A percentile compares a stretch with the other conserved stretches of the same genome.
These are phyloP conservation scores for Cherax destructor DNA, from an alignment of 1,140 invertebrate genomes.

Conservation along the genomic window DNA sequence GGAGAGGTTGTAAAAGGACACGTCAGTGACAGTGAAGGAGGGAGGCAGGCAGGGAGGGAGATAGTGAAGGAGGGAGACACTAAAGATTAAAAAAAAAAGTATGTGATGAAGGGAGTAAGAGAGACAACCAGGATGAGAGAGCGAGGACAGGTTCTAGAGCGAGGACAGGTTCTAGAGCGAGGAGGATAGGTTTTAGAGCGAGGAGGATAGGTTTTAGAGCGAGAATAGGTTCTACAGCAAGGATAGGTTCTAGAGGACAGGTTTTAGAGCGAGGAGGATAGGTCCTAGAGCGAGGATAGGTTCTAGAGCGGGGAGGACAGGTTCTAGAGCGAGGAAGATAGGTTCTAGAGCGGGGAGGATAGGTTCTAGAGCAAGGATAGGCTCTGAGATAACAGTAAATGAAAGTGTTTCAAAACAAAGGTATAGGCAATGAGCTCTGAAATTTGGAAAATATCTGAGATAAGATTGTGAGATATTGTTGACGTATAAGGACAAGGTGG, in stretches of 20 bases:
- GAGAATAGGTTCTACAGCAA: too few species aligned
- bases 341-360: not conserved
- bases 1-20: not conserved
- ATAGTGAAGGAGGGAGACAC: not conserved
- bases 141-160: too few species aligned
- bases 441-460: too few species aligned
- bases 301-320: not conserved
- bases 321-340: not conserved
- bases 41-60: not conserved
- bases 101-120: too few species aligned
- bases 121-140: too few species aligned
- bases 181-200: not conserved
- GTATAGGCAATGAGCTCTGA: not conserved
- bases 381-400: not conserved
- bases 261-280: not conserved
- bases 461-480: too few species aligned
- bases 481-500: not conserved
- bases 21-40: conserved; percentile 2
- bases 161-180: too few species aligned
- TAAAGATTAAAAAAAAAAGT: not conserved
- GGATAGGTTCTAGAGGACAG: not conserved
- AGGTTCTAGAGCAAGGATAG: not conserved
- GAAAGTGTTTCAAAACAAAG: not conserved
- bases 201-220: not conserved
- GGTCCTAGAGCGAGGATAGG: not conserved